A percentile compares a stretch with the other conserved stretches of the same genome.
Conservation (phyloP, 2,797 vertebrate species). For the Saxicola maurus region DNA sequence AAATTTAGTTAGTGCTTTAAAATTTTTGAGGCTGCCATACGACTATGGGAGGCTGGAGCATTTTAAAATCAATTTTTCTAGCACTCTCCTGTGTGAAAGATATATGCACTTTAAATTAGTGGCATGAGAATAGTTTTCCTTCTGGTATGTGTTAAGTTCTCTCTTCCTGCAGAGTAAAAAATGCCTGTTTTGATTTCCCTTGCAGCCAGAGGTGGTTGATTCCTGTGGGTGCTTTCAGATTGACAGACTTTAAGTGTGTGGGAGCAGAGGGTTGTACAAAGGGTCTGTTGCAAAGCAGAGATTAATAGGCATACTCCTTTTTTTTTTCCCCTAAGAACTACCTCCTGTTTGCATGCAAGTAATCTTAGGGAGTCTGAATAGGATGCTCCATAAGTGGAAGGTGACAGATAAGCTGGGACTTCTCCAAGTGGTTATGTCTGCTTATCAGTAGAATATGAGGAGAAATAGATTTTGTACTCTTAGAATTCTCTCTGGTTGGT, state of each 20-base stretch:
- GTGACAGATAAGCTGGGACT: background rate
- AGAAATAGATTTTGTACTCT: background rate
- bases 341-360: background rate
- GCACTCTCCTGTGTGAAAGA: background rate
- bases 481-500: background rate
- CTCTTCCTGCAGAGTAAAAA: background rate
- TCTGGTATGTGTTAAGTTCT: background rate
- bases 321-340: background rate
- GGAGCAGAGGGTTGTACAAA: background rate
- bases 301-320: background rate
- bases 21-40: background rate
- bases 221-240: background rate
- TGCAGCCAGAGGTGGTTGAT: background rate
- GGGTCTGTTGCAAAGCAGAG: background rate
- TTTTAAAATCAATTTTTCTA: background rate
- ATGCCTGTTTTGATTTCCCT: background rate
- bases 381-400: accelerated
- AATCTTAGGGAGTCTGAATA: background rate
- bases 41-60: background rate
- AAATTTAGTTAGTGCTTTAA: background rate
- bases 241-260: background rate
- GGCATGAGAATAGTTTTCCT: background rate
- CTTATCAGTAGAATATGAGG: background rate
- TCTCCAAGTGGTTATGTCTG: background rate
- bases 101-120: accelerated